These are phyloP conservation scores for Anthopleura sola DNA, from an alignment of 64 coral and sea anemone genomes.

Conservation along the genomic window DNA sequence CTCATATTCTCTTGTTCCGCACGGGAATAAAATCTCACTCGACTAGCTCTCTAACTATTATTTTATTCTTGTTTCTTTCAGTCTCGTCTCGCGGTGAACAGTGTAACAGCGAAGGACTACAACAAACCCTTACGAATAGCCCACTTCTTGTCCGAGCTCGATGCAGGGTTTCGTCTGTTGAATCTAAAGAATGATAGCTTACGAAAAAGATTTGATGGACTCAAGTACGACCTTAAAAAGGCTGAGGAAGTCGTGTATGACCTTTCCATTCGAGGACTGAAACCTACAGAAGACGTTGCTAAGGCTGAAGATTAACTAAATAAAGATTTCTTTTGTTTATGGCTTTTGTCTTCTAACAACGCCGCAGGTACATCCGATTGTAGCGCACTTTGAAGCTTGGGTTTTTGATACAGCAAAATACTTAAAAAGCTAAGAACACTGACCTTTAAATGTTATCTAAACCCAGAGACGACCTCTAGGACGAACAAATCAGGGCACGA, in stretches of 20 bases:
- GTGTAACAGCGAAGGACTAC: conserved; percentile 88
- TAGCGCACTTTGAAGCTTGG: background rate
- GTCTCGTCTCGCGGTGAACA: conserved; percentile 93
- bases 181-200: conserved; percentile 96
- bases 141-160: conserved; percentile 79
- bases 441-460: too few relatives aligned
- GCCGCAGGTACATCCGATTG: background rate
- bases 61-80: conserved; percentile 7
- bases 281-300: conserved; percentile 11
- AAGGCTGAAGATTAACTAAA: conserved; percentile 1
- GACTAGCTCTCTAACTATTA: background rate
- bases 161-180: conserved; percentile 86
- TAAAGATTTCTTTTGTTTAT: background rate
- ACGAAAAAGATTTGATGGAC: conserved; percentile 93
- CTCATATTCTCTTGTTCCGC: background rate
- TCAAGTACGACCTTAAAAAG: conserved; percentile 98
- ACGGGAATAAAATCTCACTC: background rate
- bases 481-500: too few relatives aligned
- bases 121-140: conserved; percentile 74
- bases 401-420: too few relatives aligned
- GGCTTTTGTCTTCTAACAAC: background rate
- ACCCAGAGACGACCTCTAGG: too few relatives aligned
- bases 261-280: conserved; percentile 83
- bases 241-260: conserved; percentile 97
- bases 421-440: too few relatives aligned